Base-by-base conservation (phyloP, 2,797 vertebrate species). In the Clarias laeviceps region DNA sequence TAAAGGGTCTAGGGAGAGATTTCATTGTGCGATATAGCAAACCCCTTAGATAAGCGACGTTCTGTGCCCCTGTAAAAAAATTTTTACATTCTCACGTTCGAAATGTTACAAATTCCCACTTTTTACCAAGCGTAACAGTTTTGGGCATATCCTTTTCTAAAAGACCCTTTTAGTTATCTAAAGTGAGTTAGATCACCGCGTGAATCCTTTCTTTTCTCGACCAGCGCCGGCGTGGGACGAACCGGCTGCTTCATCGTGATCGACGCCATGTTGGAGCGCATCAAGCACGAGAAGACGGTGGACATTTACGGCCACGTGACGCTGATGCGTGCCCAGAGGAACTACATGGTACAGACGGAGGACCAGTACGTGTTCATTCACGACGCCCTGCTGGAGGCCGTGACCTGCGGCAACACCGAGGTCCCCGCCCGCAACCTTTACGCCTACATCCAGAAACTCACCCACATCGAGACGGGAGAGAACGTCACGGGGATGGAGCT, bases 321-420 rank as follows among this genome's bases (percentile, higher is more conserved):
- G 86, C 96, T 99, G 93, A 99, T 99, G 98, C 97, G 98, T 89
- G 96, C 98, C 82, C 98, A 99, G 94, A 96, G 98, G 92, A 99
- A 99, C 96, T 99, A 99, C 95, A 99, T 99, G 98, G 98, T 99
- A 94, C 98, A 99, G 92, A 99, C 98, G 59, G 98, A 99, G 94
- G 98, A 99, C 95, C 98, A 99, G 91, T 99, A 99, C 82, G 96
- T 99, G 94, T 99, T 99, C 95, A 99, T 99, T 93, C 98, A 99
- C 1, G 98, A 99, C 91, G 97, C 98, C 27, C 96, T 99, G 91
- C 96, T 97, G 94, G 98, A 99, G 94, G 98, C 98, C 92, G 97
- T 99, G 93, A 98, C 97, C 91, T 99, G 98, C 94, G 98, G 98
- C 94, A 98, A 97, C 97, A 99, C 98, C 87, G 98, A 99, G 96